Percentiles rank a stretch among this genome's conserved stretches.
Conservation (phyloP, 2,888 invertebrate genomes). For the Salpingus planirostris region DNA sequence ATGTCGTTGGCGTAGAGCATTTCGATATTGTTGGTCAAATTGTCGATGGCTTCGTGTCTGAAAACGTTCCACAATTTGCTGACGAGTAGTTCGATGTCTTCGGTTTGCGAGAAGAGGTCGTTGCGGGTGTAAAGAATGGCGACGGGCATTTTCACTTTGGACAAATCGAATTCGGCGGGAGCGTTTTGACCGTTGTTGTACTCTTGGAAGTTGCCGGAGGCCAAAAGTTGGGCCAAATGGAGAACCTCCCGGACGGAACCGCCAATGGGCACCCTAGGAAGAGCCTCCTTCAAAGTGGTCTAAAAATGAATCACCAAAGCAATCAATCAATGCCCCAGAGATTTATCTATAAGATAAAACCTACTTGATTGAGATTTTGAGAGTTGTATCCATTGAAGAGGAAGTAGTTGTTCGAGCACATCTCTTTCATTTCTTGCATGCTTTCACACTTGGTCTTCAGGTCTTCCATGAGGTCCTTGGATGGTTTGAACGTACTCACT, state of each 20-base stretch:
- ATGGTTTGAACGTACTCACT: constrained; percentile 55
- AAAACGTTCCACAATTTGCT: constrained; percentile 34
- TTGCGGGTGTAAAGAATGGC: constrained; percentile 47
- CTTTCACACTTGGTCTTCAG: constrained; percentile 33
- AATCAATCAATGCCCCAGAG: not conserved
- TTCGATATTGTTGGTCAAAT: constrained; percentile 52
- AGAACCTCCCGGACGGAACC: constrained; percentile 45
- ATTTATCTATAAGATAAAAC: constrained; percentile 8
- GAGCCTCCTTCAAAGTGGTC: constrained; percentile 13
- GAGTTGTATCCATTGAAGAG: constrained; percentile 54
- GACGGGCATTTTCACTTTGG: constrained; percentile 42
- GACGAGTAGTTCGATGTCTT: constrained; percentile 42
- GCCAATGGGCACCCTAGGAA: constrained; percentile 36
- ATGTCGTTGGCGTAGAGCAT: constrained; percentile 48
- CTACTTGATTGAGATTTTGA: constrained; percentile 47
- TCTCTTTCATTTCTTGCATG: constrained; percentile 11
- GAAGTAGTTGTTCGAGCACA: constrained; percentile 61
- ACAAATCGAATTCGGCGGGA: constrained; percentile 43
- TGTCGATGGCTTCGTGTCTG: constrained; percentile 41
- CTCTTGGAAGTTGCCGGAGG: constrained; percentile 39
- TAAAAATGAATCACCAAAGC: constrained; percentile 8
- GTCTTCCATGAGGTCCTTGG: constrained; percentile 44
- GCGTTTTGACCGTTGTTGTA: constrained; percentile 42
- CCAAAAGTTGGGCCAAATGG: constrained; percentile 46
- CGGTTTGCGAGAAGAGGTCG: constrained; percentile 44